Evolutionary conservation across 1,140 invertebrate species (phyloP).

Genomic region (Drosophila rufa): DNA sequence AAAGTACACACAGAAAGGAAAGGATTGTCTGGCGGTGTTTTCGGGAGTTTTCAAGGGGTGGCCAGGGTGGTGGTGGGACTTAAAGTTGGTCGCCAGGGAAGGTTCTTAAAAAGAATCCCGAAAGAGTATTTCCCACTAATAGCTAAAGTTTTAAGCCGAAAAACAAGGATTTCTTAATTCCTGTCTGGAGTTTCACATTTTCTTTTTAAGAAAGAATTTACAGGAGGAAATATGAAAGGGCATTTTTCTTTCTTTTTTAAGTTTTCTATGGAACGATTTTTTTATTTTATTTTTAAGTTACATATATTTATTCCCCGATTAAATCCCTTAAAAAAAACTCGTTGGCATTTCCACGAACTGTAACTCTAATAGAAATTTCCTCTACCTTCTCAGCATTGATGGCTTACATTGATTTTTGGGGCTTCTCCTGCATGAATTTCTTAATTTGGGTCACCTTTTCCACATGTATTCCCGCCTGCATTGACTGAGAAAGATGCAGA

Average conservation of each 20-base stretch:
- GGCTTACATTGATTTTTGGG: conserved; percentile 12
- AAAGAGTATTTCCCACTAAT: conserved; percentile 17
- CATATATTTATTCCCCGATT: not conserved
- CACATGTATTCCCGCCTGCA: conserved; percentile 18
- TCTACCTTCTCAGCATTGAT: not conserved
- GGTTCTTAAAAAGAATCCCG: conserved; percentile 8
- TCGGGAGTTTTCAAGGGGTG: not conserved
- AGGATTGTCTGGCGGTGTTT: conserved; percentile 63
- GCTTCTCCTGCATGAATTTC: conserved; percentile 5
- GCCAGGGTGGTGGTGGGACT: conserved; percentile 3
- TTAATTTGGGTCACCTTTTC: conserved; percentile 49
- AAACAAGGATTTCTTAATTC: not conserved
- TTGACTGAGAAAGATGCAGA: conserved; percentile 20
- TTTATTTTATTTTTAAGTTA: not conserved
- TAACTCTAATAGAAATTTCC: not conserved
- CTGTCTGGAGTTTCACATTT: not conserved
- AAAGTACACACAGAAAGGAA: conserved; percentile 40
- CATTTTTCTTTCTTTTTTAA: not conserved
- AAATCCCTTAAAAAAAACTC: not conserved
- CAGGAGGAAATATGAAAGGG: not conserved
- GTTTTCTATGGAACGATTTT: not conserved
- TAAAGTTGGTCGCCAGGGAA: conserved; percentile 18
- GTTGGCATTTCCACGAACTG: no score
- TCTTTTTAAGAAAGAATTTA: not conserved
- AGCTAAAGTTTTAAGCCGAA: conserved; percentile 19